Evolutionary conservation across 2,888 invertebrate species (phyloP), one percentile per base, ranked within the genome.

Genomic region (Axea sp.): DNA sequence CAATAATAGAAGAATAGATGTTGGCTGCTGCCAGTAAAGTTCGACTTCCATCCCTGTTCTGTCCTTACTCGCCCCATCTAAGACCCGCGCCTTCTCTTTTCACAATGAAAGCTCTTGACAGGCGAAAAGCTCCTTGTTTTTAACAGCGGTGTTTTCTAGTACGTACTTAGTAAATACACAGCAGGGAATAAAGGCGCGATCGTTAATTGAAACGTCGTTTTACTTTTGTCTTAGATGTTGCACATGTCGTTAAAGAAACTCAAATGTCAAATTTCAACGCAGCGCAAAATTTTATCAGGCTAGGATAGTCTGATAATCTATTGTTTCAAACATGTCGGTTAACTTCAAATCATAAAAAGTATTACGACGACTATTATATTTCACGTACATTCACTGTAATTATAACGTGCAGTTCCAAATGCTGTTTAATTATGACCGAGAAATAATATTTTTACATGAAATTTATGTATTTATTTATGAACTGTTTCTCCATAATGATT

Each of bases 1-100:
- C n/a, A 19, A 72, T 73, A 77, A 72, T 60, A 71, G 67, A 59
- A 73, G 65, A 73, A 55, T 59, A 43, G 59, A 43, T 68, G 72
- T 57, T 51, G 55, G 57, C 37, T 57, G 41, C 28, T 69, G 68
- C 72, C 72, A 67, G 75, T 19, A 37, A 72, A 74, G 67, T 69
- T 60, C 45, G 15, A 51, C 11, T 47, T 31, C 12, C 24, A 11
- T 9, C 39, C 26, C 22, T 5, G 7, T 9, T 11, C 4, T 17
- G 7, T 11, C 9, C 17, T 11, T 14, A 0, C 22, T 22, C 24
- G 1, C 9, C 28, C 17, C 11, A 26, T 7, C 30, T 19, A 19
- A 19, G 3, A 3, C 26, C 12, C 41, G 35, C 41, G 33, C 35
- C 24, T 22, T 30, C 43, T 24, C 17, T 45, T 55, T 62, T 45